A percentile compares a stretch with the other conserved stretches of the same genome.
These are phyloP conservation scores for Trichonephila clavata DNA, from an alignment of 1,140 invertebrate genomes.

Conservation along the genomic window DNA sequence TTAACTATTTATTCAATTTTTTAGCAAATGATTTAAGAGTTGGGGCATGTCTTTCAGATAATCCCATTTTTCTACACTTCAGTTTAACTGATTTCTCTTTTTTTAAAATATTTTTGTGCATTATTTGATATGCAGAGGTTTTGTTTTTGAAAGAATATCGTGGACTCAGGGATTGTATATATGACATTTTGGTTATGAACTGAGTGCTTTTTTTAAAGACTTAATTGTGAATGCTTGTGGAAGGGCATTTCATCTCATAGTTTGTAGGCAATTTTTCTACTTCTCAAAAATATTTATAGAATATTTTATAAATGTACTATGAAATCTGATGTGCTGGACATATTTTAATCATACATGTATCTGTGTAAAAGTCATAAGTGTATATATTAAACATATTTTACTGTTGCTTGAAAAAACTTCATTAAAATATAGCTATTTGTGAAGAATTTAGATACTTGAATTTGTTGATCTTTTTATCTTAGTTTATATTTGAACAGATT, in stretches of 20 bases:
- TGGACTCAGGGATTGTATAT: slow-evolving; percentile 73
- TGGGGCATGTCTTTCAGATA: slow-evolving; percentile 33
- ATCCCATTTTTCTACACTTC: slow-evolving; percentile 38
- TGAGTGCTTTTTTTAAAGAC: slow-evolving; percentile 32
- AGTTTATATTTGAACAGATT: background rate
- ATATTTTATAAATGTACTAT: slow-evolving; percentile 42
- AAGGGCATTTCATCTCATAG: slow-evolving; percentile 57
- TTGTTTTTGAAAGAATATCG: slow-evolving; percentile 25
- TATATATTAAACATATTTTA: slow-evolving; percentile 33
- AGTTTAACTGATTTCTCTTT: slow-evolving; percentile 52
- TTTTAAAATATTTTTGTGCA: slow-evolving; percentile 53
- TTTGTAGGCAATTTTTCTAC: slow-evolving; percentile 21
- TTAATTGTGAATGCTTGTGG: slow-evolving; percentile 41
- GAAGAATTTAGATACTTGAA: background rate
- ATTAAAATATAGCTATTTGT: background rate
- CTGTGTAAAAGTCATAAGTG: slow-evolving; percentile 22
- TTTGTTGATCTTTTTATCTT: slow-evolving; percentile 7
- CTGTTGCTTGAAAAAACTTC: background rate
- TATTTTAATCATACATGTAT: slow-evolving; percentile 46
- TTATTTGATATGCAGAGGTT: slow-evolving; percentile 56
- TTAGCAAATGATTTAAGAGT: slow-evolving; percentile 27
- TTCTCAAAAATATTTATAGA: slow-evolving; percentile 19
- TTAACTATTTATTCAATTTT: slow-evolving; percentile 73
- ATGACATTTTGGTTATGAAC: slow-evolving; percentile 27
- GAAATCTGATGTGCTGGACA: slow-evolving; percentile 48